Percentiles rank a stretch among this genome's conserved stretches.
phyloP scores from a whole-genome alignment of 2,113 vertebrate species.

The Passer montanus region DNA sequence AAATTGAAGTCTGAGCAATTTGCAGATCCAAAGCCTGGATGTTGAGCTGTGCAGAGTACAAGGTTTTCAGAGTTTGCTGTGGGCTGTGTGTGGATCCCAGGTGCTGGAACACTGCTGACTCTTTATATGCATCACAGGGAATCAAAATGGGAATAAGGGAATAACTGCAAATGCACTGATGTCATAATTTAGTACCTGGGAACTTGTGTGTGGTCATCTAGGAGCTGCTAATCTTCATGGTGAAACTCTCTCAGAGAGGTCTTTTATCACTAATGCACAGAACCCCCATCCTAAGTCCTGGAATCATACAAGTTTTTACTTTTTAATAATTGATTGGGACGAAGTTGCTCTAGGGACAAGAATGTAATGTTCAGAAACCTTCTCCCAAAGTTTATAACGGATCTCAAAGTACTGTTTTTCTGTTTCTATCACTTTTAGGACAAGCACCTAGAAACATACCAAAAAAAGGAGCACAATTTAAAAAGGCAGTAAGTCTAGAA shows the following conservation, averaged over 20 bases:
- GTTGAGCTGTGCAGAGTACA: neutral
- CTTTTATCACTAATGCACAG: neutral
- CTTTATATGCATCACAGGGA: neutral
- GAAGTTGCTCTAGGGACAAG: neutral
- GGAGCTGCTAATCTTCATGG: neutral
- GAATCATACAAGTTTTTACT: neutral
- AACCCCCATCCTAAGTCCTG: neutral
- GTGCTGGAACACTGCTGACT: neutral
- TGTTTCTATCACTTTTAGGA: neutral
- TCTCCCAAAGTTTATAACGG: neutral
- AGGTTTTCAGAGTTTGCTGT: neutral
- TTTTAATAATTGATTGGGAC: neutral
- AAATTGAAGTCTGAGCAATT: neutral
- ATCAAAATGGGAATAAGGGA: neutral
- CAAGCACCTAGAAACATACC: fast-evolving
- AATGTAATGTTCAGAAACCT: neutral
- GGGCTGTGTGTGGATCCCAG: neutral
- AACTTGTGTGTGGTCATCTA: neutral
- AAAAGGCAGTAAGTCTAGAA: neutral
- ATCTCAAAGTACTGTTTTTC: neutral
- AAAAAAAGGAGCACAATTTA: neutral
- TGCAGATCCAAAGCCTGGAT: neutral
- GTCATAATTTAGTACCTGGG: neutral
- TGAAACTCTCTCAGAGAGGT: neutral
- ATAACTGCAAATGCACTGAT: neutral